phyloP scores from a whole-genome alignment of 2,888 invertebrate genomes.

The Oxycera nigricornis region DNA sequence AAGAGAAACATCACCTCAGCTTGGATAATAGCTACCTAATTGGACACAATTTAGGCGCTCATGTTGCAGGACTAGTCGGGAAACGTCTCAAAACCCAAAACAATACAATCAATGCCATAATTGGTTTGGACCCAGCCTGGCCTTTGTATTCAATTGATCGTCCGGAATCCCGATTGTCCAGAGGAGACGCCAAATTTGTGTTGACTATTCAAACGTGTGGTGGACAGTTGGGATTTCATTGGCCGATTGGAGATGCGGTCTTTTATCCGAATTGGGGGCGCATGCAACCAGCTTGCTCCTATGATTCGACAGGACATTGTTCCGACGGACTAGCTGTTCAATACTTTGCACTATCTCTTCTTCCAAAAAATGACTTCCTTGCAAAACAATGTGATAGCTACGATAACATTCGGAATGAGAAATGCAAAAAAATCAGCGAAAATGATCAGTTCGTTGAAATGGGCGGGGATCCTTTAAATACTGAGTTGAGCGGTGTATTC shows the following conservation, averaged over 20 bases:
- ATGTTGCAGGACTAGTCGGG: constrained; percentile 67
- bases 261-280: constrained; percentile 53
- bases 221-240: constrained; percentile 47
- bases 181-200: constrained; percentile 48
- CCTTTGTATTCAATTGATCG: constrained; percentile 52
- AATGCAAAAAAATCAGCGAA: constrained; percentile 47
- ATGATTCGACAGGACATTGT: constrained; percentile 58
- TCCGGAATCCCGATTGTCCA: constrained; percentile 46
- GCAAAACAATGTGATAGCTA: constrained; percentile 53
- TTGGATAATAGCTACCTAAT: constrained; percentile 64
- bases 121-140: constrained; percentile 56
- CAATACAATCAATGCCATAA: constrained; percentile 65
- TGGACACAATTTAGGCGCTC: constrained; percentile 68
- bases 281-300: constrained; percentile 51
- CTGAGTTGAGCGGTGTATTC: neutral
- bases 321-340: constrained; percentile 61
- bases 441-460: constrained; percentile 48
- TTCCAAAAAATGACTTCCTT: constrained; percentile 52
- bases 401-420: constrained; percentile 51
- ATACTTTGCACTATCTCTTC: constrained; percentile 62
- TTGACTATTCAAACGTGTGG: constrained; percentile 52
- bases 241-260: constrained; percentile 49
- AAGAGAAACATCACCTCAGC: constrained; percentile 62
- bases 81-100: constrained; percentile 63
- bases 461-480: constrained; percentile 52